A percentile compares a stretch with the other conserved stretches of the same genome.
Evolutionary conservation across 2,797 vertebrate genomes (phyloP).

Genomic region (Rhynchonycteris naso): DNA sequence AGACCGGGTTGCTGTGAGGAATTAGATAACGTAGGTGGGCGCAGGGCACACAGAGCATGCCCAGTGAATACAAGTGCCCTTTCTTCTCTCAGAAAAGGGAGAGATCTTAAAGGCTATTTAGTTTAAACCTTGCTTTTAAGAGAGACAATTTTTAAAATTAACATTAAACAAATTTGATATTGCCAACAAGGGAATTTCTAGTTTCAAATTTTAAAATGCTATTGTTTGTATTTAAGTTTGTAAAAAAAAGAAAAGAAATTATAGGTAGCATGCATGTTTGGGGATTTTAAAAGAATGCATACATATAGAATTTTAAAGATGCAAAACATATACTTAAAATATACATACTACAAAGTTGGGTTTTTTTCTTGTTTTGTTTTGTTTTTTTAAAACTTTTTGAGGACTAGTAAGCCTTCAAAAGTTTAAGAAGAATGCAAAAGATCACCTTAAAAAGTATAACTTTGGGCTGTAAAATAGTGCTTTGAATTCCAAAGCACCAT

Average conservation of each 20-base stretch:
- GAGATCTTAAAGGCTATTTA: background rate
- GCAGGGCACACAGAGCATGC: too few relatives aligned
- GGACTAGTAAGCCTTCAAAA: background rate
- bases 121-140: constrained; percentile 3
- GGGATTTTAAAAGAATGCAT: background rate
- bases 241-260: constrained; percentile 10
- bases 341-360: background rate
- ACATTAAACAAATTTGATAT: background rate
- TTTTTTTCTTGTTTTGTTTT: too few relatives aligned
- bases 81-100: background rate
- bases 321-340: background rate
- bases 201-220: constrained; percentile 8
- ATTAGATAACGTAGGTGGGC: background rate
- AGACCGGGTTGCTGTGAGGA: background rate
- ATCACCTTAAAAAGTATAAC: background rate
- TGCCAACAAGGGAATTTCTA: constrained; percentile 6
- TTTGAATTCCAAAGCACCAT: background rate
- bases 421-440: background rate
- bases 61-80: background rate
- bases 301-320: background rate
- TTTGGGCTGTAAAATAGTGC: background rate
- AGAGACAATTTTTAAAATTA: background rate
- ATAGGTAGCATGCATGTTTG: background rate
- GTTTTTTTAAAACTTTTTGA: background rate
- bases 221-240: background rate